Base-by-base conservation (phyloP, 2,888 invertebrate species). In the Trachelus troglodyta region DNA sequence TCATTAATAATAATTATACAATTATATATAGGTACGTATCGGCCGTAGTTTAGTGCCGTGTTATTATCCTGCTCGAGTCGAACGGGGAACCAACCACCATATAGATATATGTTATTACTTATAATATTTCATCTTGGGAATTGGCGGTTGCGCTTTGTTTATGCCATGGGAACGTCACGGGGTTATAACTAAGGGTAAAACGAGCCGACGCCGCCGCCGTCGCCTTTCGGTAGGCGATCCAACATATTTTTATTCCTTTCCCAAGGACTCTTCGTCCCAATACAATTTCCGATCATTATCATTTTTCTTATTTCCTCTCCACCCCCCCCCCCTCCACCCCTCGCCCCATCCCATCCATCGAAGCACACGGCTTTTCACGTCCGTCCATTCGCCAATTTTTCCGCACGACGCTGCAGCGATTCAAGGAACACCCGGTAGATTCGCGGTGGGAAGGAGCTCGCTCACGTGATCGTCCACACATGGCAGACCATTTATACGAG, bases 1-100 rank as follows among this genome's bases (percentile, higher is more conserved):
- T 91, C 91, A 91, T 91, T 91, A 91, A 91, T 91, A 91, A 91
- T 91, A 91, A 91, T 91, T 91, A 91, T 91, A 91, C 90, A 91
- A 91, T 91, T 91, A 91, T 89, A 91, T 89, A 88, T 90, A 90
- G 89, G 88, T 89, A 89, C 87, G 88, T 83, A 76, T 90, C 89
- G 89, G 88, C 86, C 86, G 88, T 88, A 90, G 91, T 91, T 91
- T 91, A 91, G 90, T 89, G 90, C 89, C 88, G 86, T 91, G 90
- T 91, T 91, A 91, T 91, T 91, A 91, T 91, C 90, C 87, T 87
- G 89, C 85, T 88, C 85, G 83, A 83, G 87, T 85, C 86, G 87
- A 84, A 86, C 85, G 84, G 84, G 84, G 84, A 85, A 79, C 80
- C 76, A 81, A 79, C 80, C 76, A 79, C 82, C 81, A 80, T 89